phyloP scores from a whole-genome alignment of 2,113 vertebrate species.

The Etheostoma cragini region DNA sequence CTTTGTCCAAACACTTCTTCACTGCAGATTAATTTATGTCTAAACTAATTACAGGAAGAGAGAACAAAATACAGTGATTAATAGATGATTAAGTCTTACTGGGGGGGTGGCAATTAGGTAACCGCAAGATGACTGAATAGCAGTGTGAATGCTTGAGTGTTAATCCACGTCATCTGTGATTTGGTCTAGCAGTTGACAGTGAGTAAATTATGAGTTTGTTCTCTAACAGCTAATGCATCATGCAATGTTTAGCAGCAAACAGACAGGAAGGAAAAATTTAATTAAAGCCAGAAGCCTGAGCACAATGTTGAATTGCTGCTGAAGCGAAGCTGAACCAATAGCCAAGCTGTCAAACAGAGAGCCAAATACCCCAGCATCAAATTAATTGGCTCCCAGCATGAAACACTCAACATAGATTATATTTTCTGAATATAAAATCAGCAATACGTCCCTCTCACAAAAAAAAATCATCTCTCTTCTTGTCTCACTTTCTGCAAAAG shows the following conservation, averaged over 20 bases:
- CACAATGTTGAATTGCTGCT: not conserved
- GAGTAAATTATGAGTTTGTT: not conserved
- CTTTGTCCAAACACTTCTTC: not conserved
- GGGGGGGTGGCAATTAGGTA: not conserved
- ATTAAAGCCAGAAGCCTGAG: conserved; percentile 24
- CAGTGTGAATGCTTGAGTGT: not conserved
- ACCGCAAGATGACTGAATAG: not conserved
- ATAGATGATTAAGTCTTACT: not conserved
- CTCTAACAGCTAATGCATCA: conserved; percentile 2
- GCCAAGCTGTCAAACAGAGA: conserved; percentile 41
- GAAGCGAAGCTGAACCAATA: conserved; percentile 25
- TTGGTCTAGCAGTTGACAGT: not conserved
- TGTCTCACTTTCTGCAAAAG: not conserved
- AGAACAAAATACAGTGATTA: not conserved
- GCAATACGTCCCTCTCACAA: not conserved
- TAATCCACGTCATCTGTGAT: not conserved
- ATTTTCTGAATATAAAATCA: not conserved
- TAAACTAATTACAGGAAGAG: not conserved
- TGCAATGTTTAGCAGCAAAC: conserved; percentile 11
- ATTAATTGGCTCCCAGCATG: conserved; percentile 27
- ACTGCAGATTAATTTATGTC: conserved; percentile 6
- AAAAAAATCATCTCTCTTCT: not conserved
- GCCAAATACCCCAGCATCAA: conserved; percentile 31
- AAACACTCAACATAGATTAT: conserved; percentile 1
- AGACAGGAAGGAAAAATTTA: conserved; percentile 25